Evolutionary conservation across 2,888 invertebrate species (phyloP).

Genomic region (Parthenolecanium corni): DNA sequence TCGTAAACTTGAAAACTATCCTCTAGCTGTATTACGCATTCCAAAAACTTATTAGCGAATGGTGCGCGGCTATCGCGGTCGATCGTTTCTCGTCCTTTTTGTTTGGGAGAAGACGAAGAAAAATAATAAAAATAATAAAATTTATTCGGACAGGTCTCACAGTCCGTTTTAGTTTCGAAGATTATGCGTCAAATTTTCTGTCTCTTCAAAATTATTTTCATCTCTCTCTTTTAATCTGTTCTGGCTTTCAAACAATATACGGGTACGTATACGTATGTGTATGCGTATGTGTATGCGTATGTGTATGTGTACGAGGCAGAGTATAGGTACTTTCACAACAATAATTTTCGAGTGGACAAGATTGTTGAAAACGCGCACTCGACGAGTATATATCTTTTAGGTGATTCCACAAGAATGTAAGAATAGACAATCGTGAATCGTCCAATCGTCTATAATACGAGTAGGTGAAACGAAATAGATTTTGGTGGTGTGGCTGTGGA

Average conservation of each 20-base stretch:
- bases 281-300: not conserved
- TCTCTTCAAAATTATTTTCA: not conserved
- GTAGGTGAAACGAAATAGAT: too few species aligned
- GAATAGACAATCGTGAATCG: too few species aligned
- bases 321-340: not conserved
- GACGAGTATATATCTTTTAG: too few species aligned
- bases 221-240: not conserved
- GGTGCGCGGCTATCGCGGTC: not conserved
- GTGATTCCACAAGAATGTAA: too few species aligned
- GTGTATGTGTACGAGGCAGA: not conserved
- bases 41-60: conserved; percentile 4
- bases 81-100: not conserved
- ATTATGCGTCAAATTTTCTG: not conserved
- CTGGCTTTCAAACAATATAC: not conserved
- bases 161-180: not conserved
- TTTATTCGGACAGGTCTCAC: not conserved
- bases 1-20: conserved; percentile 7
- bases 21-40: not conserved
- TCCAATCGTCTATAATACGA: too few species aligned
- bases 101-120: not conserved
- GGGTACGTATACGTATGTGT: not conserved
- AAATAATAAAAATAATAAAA: not conserved
- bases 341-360: too few species aligned
- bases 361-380: too few species aligned
- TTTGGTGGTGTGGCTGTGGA: too few species aligned